These are phyloP conservation scores for Channa maculata DNA, from an alignment of 2,113 vertebrate species.

Conservation along the genomic window DNA sequence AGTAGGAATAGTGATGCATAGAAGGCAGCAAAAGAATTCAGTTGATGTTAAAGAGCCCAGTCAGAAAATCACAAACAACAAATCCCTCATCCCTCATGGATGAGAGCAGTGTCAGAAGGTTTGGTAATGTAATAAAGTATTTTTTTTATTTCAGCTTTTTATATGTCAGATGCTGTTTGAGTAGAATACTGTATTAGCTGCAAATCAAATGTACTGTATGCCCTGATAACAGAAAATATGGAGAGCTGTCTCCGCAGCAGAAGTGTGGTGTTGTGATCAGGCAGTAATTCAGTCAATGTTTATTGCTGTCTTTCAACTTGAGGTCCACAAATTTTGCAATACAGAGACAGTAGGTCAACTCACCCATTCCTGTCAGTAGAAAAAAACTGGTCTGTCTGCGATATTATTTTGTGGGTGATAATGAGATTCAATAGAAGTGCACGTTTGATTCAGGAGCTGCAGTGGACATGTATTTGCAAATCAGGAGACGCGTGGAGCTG, in stretches of 20 bases:
- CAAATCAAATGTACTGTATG: not conserved
- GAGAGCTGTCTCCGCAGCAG: conserved; percentile 7
- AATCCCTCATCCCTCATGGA: too few relatives aligned
- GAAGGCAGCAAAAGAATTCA: too few relatives aligned
- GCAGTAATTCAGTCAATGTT: conserved; percentile 40
- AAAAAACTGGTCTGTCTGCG: conserved; percentile 12
- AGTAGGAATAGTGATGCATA: too few relatives aligned
- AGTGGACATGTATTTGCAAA: not conserved
- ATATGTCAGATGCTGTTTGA: too few relatives aligned
- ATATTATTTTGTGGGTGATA: not conserved
- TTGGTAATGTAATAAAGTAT: not conserved
- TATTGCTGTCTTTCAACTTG: conserved; percentile 45
- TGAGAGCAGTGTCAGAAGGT: too few relatives aligned
- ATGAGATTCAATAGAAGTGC: conserved; percentile 3
- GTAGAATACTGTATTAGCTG: not conserved
- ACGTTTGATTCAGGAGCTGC: not conserved
- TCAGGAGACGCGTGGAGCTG: not conserved
- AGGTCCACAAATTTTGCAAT: conserved; percentile 17
- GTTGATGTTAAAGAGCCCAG: too few relatives aligned
- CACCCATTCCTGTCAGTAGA: not conserved
- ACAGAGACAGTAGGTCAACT: conserved; percentile 6
- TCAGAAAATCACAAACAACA: too few relatives aligned
- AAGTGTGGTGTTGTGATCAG: not conserved
- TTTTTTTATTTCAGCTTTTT: not conserved
- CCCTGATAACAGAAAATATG: not conserved